Base-by-base conservation (phyloP, 30 jellyfish, hydroid and myxozoan genomes). In the Turritopsis dohrnii region DNA sequence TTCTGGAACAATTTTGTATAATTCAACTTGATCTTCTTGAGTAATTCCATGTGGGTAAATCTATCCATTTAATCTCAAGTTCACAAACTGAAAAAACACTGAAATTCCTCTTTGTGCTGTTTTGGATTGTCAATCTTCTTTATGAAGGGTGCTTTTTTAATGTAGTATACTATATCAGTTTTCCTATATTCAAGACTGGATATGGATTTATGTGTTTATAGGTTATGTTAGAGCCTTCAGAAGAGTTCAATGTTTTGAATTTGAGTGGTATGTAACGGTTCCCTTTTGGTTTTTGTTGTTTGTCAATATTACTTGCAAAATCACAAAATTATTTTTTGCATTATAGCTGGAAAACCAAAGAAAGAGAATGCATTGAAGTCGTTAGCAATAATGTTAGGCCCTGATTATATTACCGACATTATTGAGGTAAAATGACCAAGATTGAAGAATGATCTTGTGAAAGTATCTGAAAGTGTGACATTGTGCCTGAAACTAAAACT, bases 301-400 rank as follows among this genome's bases (percentile, higher is more conserved):
- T 60, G n/a, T 72, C 53, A 16, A 18, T 20, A 16, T 72, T 20
- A 16, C 53, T 16, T 16, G 23, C 16, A 17, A 23, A 16, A 16
- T 16, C 16, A 72, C 19, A n/a, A n/a, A n/a, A n/a, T n/a, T n/a
- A n/a, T n/a, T 81, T 13, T 54, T 0, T 81, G 26, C 66, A 30
- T 0, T 41, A 54, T 52, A 93, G 98, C 98, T 77, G 98, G 98
- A 19, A 93, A 93, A 54, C 98, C 98, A 52, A 93, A 93, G 83
- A 88, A 66, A 41, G 85, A 88, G 82, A 86, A 89, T 60, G 98
- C 98, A 29, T 82, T 93, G 76, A 88, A 85, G 75, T 88, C 98
- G 19, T 74, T 93, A 54, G 98, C 98, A 21, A 86, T 93, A 8
- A 52, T 93, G 92, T 88, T 93, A 54, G 98, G 98, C 53, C 98